phyloP scores from a whole-genome alignment of 1,140 invertebrate genomes.

The Listronotus oregonensis region DNA sequence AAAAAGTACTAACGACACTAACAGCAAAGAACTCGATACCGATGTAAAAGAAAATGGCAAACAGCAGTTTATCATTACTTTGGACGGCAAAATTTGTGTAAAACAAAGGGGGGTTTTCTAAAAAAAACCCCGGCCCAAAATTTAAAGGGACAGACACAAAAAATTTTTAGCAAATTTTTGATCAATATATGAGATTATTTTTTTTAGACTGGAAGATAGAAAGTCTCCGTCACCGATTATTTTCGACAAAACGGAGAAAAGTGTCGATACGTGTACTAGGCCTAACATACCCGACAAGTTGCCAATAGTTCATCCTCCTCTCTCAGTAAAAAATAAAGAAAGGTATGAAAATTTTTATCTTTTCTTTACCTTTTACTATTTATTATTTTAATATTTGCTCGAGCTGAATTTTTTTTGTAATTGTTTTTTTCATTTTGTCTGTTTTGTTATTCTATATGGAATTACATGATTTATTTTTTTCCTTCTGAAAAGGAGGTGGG shows the following conservation, averaged over 20 bases:
- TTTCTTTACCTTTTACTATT: neutral
- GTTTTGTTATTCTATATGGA: too few species aligned
- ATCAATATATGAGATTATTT: neutral
- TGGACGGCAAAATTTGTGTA: slow-evolving; percentile 60
- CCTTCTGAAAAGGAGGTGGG: too few species aligned
- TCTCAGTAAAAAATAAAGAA: slow-evolving; percentile 59
- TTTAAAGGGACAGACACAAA: too few species aligned
- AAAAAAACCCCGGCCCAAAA: slow-evolving; percentile 17
- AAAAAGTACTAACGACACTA: slow-evolving; percentile 7
- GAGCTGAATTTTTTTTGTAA: too few species aligned
- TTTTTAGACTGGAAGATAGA: slow-evolving; percentile 38
- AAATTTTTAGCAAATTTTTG: too few species aligned
- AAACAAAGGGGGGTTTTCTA: slow-evolving; percentile 26
- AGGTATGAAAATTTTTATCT: slow-evolving; percentile 41
- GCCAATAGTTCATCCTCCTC: slow-evolving; percentile 52
- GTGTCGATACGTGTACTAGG: slow-evolving; percentile 1
- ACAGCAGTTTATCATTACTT: slow-evolving; percentile 66
- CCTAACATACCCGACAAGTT: slow-evolving; percentile 53
- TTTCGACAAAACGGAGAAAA: slow-evolving; percentile 53
- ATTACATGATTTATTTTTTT: too few species aligned
- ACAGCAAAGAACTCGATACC: slow-evolving; percentile 13
- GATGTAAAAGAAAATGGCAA: slow-evolving; percentile 44
- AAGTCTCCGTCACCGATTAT: slow-evolving; percentile 61
- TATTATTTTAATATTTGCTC: too few species aligned
- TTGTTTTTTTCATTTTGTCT: too few species aligned